Base-by-base conservation (phyloP, 2,113 vertebrate species). In the Myiagra hebetior region DNA sequence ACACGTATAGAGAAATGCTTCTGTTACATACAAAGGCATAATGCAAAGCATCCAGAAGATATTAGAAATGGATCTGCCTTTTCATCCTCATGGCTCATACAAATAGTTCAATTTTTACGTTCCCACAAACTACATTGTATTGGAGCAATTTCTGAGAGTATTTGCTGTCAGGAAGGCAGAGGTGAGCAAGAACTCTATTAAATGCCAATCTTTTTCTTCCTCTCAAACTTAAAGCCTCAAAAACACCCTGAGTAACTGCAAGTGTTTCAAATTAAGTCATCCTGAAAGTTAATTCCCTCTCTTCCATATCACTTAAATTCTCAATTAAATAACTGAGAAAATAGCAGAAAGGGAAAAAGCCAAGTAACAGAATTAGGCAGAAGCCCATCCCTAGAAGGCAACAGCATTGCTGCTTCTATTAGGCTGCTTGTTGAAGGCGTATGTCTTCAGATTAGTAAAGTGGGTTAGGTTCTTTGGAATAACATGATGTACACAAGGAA, bases 321-420 rank as follows among this genome's bases (percentile, higher is more conserved):
- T 86, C 88, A 88, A 87, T 85, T 91, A 94, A 94, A 70, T 80
- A 89, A 89, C 4, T 41, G 30, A 90, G 60, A 84, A 95, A 94
- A 83, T 3, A 90, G 39, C 35, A 70, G 31, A 64, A 88, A 90
- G 13, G 6, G 49, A 79, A 80, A 85, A 74, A 77, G 22, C 5
- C 56, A 65, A 33, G 11, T 46, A 82, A 65, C 10, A 79, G 24
- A 59, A 70, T 57, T 30, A 44, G 18, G 41, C 8, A 79, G 87
- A 95, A 74, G 55, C 57, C 69, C 50, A 67, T 31, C 37, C 15
- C 46, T 44, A 79, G 35, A 49, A 12, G 31, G 49, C 46, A 91
- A 62, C 0, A 73, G 55, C 15, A 44, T 0, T 85, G 21, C 53
- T 90, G 47, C 35, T 69, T 74, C 44, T 80, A 13, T 35, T 28